Conservation (phyloP, 2,113 vertebrate species). For the Bolborhynchus lineola region DNA sequence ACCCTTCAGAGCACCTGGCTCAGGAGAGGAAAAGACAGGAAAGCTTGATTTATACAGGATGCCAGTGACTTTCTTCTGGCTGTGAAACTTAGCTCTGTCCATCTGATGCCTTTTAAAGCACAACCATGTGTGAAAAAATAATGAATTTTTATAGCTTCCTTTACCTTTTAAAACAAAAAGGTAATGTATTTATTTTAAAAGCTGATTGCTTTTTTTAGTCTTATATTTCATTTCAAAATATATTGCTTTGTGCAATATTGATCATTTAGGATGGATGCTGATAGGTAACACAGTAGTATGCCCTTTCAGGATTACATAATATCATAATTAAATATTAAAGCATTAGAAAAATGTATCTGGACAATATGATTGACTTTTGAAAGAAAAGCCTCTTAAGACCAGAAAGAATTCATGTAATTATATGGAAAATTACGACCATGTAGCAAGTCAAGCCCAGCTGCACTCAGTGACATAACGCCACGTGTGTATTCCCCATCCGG, state of each 20-base stretch:
- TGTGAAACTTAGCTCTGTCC: conserved; percentile 47
- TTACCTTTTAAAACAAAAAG: conserved; percentile 5
- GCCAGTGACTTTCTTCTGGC: not conserved
- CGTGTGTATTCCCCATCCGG: fast-evolving
- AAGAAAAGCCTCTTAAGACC: not conserved
- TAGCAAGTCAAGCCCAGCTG: not conserved
- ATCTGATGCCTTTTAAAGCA: conserved; percentile 56
- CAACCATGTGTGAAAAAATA: conserved; percentile 56
- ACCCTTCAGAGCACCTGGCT: not conserved
- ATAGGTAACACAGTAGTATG: not conserved
- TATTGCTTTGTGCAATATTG: not conserved
- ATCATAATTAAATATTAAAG: not conserved
- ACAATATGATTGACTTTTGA: not conserved
- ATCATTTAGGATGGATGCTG: not conserved
- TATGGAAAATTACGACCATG: not conserved
- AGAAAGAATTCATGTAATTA: not conserved
- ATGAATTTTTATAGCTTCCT: conserved; percentile 41
- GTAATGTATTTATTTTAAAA: not conserved
- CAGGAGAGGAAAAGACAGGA: not conserved
- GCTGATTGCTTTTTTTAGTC: not conserved
- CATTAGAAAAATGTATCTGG: not conserved
- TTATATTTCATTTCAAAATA: conserved; percentile 21
- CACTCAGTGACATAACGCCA: not conserved
- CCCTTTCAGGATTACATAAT: not conserved
- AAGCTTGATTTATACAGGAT: conserved; percentile 46